Base-by-base conservation (phyloP, 2,888 invertebrate species). In the Electrophaes corylata region DNA sequence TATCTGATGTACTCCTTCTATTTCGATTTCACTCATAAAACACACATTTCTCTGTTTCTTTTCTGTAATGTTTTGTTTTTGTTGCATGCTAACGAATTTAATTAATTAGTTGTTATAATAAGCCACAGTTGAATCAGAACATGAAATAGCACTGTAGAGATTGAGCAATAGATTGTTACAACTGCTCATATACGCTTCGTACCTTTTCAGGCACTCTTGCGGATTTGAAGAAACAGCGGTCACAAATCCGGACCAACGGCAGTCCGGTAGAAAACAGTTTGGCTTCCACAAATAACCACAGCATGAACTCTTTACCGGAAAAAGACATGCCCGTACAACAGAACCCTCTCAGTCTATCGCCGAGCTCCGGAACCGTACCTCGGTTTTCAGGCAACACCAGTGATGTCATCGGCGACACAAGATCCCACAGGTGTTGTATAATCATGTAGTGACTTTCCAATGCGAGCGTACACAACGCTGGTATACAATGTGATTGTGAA, bases 191-290 rank as follows among this genome's bases (percentile, higher is more conserved):
- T 60, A 69, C 66, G 69, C 33, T 47, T 52, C 10, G 35, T 26
- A 48, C 31, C 0, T 52, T 91, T 90, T 45, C 88, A 92, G 94
- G 95, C 71, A 98, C 98, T 48, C 93, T 98, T 72, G 96, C 98
- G 51, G 98, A 98, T 87, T 92, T 98, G 83, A 98, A 98, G 91
- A 98, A 98, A 84, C 97, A 98, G 81, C 93, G 98, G 65, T 94
- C 97, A 64, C 96, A 96, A 75, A 96, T 95, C 72, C 93, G 97
- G 72, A 92, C 89, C 2, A 95, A 94, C 78, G 94, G 93, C 54
- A 93, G 92, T 64, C 92, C 93, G 0, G 88, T 90, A 2, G 92
- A 92, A 66, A 90, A 77, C 62, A 88, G 86, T 75, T 76, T 75
- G 54, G 90, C 72, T 4, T 87, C 91, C 0, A 86, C 88, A 2